These are phyloP conservation scores for Neogale vison DNA, from an alignment of 2,113 vertebrate genomes.

Conservation along the genomic window DNA sequence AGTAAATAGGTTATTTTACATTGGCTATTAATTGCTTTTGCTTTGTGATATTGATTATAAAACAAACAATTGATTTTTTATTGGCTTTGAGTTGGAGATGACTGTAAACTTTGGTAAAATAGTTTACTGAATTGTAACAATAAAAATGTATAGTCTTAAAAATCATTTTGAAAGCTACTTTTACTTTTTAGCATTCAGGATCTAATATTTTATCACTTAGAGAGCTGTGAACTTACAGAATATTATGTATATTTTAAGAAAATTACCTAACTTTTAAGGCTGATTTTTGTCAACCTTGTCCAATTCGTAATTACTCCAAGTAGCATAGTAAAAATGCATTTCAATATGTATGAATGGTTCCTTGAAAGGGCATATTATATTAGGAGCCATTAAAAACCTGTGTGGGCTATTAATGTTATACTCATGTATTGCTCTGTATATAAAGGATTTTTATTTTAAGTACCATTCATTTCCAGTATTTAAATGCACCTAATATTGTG, in stretches of 20 bases:
- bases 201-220: background rate
- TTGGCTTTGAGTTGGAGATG: conserved; percentile 9
- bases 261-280: background rate
- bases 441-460: conserved; percentile 27
- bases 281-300: conserved; percentile 37
- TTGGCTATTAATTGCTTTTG: conserved; percentile 17
- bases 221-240: background rate
- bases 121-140: conserved; percentile 25
- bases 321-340: background rate
- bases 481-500: background rate
- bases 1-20: conserved; percentile 1
- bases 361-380: conserved; percentile 39
- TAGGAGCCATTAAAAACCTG: conserved; percentile 36
- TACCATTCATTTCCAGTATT: conserved; percentile 23
- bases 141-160: conserved; percentile 30
- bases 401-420: background rate
- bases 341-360: background rate
- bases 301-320: conserved; percentile 54
- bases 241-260: conserved; percentile 2
- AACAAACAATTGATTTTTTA: conserved; percentile 19
- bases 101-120: conserved; percentile 34
- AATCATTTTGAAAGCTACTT: background rate
- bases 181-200: conserved; percentile 10
- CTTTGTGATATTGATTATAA: conserved; percentile 29
- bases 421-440: background rate